Percentiles rank a stretch among this genome's conserved stretches.
phyloP scores from a whole-genome alignment of 53 echinoderm and acorn worm genomes.

The Apostichopus leukothele region DNA sequence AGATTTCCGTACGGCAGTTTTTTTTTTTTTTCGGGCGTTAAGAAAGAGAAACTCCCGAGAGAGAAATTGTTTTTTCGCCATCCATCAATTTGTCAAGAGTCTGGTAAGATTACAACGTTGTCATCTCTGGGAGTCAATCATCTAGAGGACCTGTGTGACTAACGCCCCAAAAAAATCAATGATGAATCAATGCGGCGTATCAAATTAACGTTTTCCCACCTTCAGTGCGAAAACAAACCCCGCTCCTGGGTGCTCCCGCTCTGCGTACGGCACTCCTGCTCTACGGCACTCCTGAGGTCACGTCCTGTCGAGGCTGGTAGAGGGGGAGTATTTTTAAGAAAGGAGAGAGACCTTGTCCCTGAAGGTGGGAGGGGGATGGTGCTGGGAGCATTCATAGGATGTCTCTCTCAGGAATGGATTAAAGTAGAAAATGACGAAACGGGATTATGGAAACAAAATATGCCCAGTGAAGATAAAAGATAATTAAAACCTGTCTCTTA shows the following conservation, averaged over 20 bases:
- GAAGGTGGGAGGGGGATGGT: background rate
- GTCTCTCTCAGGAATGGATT: background rate
- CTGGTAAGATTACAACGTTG: constrained; percentile 8
- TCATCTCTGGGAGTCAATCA: constrained; percentile 9
- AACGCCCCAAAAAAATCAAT: constrained; percentile 16
- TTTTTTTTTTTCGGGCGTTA: too few species aligned
- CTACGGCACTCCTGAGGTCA: too few species aligned
- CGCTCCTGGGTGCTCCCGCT: too few species aligned
- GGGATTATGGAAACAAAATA: background rate
- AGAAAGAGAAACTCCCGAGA: background rate
- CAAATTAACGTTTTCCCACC: constrained; percentile 35
- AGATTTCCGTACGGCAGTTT: too few species aligned
- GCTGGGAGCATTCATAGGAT: background rate
- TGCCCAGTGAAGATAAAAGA: background rate
- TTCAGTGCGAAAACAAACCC: background rate
- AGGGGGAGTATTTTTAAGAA: background rate
- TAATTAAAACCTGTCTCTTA: constrained; percentile 1
- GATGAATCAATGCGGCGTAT: constrained; percentile 39
- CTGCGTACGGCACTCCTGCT: too few species aligned
- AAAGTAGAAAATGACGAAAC: background rate
- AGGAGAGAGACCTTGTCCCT: background rate
- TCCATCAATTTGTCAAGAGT: background rate
- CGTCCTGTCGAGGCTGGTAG: background rate
- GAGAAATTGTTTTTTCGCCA: background rate
- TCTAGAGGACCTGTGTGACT: constrained; percentile 21